Conservation (phyloP, 2,888 invertebrate genomes). For the Scaptomyza tumidula region DNA sequence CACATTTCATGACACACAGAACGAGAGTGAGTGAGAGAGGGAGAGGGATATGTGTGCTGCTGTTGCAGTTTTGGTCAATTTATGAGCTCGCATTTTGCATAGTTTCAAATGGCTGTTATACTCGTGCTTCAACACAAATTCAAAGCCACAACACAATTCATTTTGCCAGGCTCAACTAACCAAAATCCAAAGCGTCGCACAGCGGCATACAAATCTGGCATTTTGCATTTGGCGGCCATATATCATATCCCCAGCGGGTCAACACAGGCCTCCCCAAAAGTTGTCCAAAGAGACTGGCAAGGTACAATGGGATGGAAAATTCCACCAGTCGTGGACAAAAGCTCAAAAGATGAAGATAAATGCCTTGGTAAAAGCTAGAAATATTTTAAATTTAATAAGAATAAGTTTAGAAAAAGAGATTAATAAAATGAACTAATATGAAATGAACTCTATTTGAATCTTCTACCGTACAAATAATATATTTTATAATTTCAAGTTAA, state of each 20-base stretch:
- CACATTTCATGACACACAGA: not conserved
- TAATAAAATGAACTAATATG: too few relatives aligned
- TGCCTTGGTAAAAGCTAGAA: too few relatives aligned
- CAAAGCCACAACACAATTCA: slow-evolving; percentile 56
- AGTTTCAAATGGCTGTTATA: slow-evolving; percentile 73
- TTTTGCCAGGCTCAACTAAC: slow-evolving; percentile 44
- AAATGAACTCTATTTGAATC: too few relatives aligned
- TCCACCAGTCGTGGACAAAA: too few relatives aligned
- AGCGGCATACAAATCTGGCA: slow-evolving; percentile 67
- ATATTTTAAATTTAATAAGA: too few relatives aligned
- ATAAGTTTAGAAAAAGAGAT: too few relatives aligned
- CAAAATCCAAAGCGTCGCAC: slow-evolving; percentile 45
- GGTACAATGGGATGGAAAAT: slow-evolving; percentile 35
- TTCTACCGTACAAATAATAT: too few relatives aligned
- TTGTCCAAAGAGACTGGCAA: not conserved
- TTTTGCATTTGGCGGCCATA: slow-evolving; percentile 74
- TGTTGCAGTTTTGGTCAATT: slow-evolving; percentile 51
- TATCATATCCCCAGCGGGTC: slow-evolving; percentile 57
- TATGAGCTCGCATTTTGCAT: slow-evolving; percentile 73
- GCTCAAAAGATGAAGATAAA: too few relatives aligned
- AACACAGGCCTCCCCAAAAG: slow-evolving; percentile 17
- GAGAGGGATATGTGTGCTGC: slow-evolving; percentile 26
- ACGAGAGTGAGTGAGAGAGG: slow-evolving; percentile 4
- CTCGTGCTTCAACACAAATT: slow-evolving; percentile 60
- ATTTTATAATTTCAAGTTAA: too few relatives aligned